phyloP scores from a whole-genome alignment of 2,113 vertebrate species.

The Nothobranchius furzeri region DNA sequence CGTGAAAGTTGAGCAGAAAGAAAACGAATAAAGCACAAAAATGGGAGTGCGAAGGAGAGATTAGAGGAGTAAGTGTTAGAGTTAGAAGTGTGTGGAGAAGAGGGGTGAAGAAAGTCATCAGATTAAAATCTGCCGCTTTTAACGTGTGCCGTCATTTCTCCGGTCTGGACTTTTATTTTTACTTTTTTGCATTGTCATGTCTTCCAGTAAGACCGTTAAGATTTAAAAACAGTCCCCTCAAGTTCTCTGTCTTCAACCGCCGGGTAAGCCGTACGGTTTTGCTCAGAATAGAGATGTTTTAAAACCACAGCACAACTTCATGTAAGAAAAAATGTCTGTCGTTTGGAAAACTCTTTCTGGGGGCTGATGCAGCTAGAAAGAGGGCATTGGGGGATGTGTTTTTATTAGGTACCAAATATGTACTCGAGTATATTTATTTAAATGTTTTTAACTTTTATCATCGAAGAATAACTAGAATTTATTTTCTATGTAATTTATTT shows the following conservation, averaged over 20 bases:
- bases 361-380: not conserved
- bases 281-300: slow-evolving; percentile 23
- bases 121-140: slow-evolving; percentile 11
- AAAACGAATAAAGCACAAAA: slow-evolving; percentile 34
- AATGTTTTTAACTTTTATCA: slow-evolving; percentile 60
- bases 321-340: slow-evolving; percentile 15
- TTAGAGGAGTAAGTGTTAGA: slow-evolving; percentile 9
- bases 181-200: slow-evolving; percentile 39
- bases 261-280: slow-evolving; percentile 52
- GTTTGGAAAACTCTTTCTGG: slow-evolving; percentile 19
- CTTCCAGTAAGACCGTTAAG: slow-evolving; percentile 62
- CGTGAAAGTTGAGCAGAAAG: slow-evolving; percentile 53
- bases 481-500: slow-evolving; percentile 73
- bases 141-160: slow-evolving; percentile 29
- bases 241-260: slow-evolving; percentile 45
- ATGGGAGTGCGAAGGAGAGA: slow-evolving; percentile 28
- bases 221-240: slow-evolving; percentile 26
- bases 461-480: slow-evolving; percentile 73
- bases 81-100: not conserved
- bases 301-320: not conserved
- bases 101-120: not conserved
- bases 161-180: slow-evolving; percentile 22
- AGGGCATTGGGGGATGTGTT: slow-evolving; percentile 37
- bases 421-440: slow-evolving; percentile 67
- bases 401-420: slow-evolving; percentile 33